These are phyloP conservation scores for Campoletis sonorensis DNA, from an alignment of 1,140 invertebrate genomes.

Conservation along the genomic window DNA sequence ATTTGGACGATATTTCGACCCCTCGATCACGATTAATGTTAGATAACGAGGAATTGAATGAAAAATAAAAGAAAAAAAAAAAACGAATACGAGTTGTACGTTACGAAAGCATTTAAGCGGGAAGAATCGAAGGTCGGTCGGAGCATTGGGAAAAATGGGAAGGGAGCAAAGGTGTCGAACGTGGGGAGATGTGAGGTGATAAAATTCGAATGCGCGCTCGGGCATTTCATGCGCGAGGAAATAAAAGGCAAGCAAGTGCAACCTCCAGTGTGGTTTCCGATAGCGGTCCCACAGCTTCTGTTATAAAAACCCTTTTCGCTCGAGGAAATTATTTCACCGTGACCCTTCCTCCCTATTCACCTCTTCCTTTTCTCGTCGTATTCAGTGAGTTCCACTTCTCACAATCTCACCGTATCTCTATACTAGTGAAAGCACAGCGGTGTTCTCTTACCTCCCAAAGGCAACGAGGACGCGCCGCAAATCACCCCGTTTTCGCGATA, in stretches of 20 bases:
- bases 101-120: not conserved
- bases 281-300: not conserved
- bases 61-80: not conserved
- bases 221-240: slow-evolving; percentile 16
- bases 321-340: slow-evolving; percentile 35
- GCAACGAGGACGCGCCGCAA: slow-evolving; percentile 25
- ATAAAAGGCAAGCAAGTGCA: slow-evolving; percentile 14
- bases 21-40: not conserved
- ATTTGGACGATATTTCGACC: not conserved
- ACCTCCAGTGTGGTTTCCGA: slow-evolving; percentile 10
- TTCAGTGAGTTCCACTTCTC: slow-evolving; percentile 3
- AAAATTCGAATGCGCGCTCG: slow-evolving; percentile 19
- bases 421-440: slow-evolving; percentile 10
- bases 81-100: not conserved
- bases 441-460: not conserved
- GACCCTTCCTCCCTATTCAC: slow-evolving; percentile 16
- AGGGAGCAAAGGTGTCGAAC: not conserved
- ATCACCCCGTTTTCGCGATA: slow-evolving; percentile 36
- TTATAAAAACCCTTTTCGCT: slow-evolving; percentile 27
- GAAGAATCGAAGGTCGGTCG: not conserved
- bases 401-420: not conserved
- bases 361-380: not conserved
- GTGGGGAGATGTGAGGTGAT: slow-evolving; percentile 7
- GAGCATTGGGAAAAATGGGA: slow-evolving; percentile 11
- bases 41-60: not conserved